Conservation (phyloP, 2,797 vertebrate genomes). For the Lemur catta region DNA sequence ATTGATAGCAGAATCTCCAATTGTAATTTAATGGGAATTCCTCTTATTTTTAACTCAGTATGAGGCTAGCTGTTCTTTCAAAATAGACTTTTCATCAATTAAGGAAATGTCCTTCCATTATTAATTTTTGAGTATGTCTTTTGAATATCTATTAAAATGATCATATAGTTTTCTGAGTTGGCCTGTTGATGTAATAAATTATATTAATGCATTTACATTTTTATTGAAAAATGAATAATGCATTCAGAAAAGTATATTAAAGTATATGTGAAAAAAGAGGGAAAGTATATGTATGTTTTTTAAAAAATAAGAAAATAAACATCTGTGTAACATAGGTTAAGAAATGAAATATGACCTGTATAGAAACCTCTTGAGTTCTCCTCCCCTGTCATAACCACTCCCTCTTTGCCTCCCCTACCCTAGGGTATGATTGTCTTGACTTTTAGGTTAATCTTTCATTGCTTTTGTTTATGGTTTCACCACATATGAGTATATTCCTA, state of each 20-base stretch:
- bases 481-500: neutral
- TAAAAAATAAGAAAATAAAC: neutral
- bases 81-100: neutral
- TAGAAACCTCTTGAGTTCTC: neutral
- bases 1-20: neutral
- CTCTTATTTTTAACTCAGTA: neutral
- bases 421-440: neutral
- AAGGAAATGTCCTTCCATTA: neutral
- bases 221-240: neutral
- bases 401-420: neutral
- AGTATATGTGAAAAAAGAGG: neutral
- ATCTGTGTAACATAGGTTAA: neutral
- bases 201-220: neutral
- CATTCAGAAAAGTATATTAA: neutral
- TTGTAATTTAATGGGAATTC: neutral
- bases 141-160: neutral
- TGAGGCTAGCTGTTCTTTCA: neutral
- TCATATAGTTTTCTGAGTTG: neutral
- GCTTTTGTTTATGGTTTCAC: neutral
- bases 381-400: neutral
- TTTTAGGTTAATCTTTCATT: neutral
- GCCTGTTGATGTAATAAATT: neutral
- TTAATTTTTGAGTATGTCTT: neutral
- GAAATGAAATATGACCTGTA: neutral
- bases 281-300: neutral